Evolutionary conservation across 2,113 vertebrate genomes (phyloP).

Genomic region (Erpornis zantholeuca): DNA sequence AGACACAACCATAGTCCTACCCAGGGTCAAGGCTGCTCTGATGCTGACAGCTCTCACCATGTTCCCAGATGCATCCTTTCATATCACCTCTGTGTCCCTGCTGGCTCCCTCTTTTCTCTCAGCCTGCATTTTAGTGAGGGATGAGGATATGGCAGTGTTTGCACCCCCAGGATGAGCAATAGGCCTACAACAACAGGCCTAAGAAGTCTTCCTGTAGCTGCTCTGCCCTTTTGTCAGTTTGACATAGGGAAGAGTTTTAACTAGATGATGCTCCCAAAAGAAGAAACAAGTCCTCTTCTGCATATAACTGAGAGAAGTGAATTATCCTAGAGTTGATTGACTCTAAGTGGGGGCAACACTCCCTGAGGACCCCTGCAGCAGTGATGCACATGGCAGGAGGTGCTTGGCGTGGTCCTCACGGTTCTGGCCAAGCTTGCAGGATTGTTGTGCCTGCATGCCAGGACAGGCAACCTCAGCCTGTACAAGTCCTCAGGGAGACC

Average conservation of each 20-base stretch:
- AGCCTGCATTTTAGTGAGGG: background rate
- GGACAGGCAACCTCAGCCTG: background rate
- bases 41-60: background rate
- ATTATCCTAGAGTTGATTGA: background rate
- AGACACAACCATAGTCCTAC: background rate
- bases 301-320: background rate
- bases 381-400: fast-evolving
- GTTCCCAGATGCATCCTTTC: background rate
- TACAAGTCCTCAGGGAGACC: background rate
- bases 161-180: fast-evolving
- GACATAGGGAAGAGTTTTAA: background rate
- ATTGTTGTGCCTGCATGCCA: background rate
- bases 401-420: fast-evolving
- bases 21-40: fast-evolving
- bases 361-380: background rate
- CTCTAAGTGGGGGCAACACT: background rate
- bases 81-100: background rate
- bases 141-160: background rate
- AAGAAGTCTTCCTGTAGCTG: background rate
- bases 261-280: background rate
- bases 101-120: background rate
- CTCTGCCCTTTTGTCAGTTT: background rate
- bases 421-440: background rate
- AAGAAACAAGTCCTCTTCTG: background rate
- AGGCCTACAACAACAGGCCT: background rate